Conservation (phyloP, 2,888 invertebrate genomes). For the Drosophila prostipennis region DNA sequence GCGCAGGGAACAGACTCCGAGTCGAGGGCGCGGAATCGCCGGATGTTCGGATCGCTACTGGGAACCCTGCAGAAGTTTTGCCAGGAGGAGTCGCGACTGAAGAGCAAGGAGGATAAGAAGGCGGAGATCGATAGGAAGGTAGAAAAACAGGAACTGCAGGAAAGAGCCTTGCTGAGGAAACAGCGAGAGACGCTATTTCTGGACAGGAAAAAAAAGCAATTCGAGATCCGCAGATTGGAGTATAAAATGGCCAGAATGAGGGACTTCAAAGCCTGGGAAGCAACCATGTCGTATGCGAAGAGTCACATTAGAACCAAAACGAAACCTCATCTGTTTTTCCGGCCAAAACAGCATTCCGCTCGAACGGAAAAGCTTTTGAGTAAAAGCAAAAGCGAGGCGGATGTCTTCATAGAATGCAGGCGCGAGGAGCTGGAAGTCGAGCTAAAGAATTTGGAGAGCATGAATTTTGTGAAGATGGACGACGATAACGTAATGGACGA, state of each 20-base stretch:
- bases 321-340: slow-evolving; percentile 94
- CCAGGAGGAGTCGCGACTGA: slow-evolving; percentile 95
- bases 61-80: slow-evolving; percentile 98
- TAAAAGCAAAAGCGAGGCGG: slow-evolving; percentile 85
- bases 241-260: slow-evolving; percentile 94
- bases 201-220: slow-evolving; percentile 93
- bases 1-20: slow-evolving; percentile 93
- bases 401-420: slow-evolving; percentile 49
- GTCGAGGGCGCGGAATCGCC: slow-evolving; percentile 92
- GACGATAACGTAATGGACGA: slow-evolving; percentile 55
- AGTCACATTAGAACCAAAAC: slow-evolving; percentile 94
- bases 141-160: slow-evolving; percentile 94
- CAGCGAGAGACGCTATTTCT: slow-evolving; percentile 94
- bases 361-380: slow-evolving; percentile 88
- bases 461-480: slow-evolving; percentile 47
- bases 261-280: slow-evolving; percentile 95
- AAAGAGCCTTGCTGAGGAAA: slow-evolving; percentile 92
- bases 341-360: slow-evolving; percentile 91
- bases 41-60: slow-evolving; percentile 97
- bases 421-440: slow-evolving; percentile 54
- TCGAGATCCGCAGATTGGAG: slow-evolving; percentile 94
- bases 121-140: slow-evolving; percentile 94
- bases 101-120: slow-evolving; percentile 93
- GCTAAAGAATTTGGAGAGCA: slow-evolving; percentile 51
- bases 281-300: slow-evolving; percentile 89